Evolutionary conservation across 2,888 invertebrate species (phyloP), one percentile per base, ranked within the genome.

Genomic region (Nephrocerus scutellatus): DNA sequence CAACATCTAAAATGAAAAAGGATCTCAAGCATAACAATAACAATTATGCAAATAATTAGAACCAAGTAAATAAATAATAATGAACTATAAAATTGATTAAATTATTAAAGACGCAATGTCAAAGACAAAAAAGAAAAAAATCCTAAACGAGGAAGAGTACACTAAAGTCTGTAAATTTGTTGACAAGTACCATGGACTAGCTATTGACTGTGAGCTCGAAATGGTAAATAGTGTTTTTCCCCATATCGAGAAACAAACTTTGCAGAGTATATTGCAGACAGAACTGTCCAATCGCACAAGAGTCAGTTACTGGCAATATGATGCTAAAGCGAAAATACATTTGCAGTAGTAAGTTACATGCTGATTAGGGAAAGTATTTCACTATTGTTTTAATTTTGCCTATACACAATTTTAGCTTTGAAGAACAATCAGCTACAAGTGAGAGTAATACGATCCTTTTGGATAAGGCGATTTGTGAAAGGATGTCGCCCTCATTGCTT

Each of bases 211-310:
- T 50, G 75, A 78, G 59, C 67, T 73, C 54, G 72, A 76, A 51
- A 55, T 83, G 25, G 67, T 71, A 44, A 63, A 71, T 43, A 74
- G 73, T 45, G 38, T 43, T 8, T 82, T 76, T 57, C 70, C 71
- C 39, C 63, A 74, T 29, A 61, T 82, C 36, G 72, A 75, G 31
- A 59, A 72, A 29, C 65, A 72, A 35, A 80, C 84, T 1, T 54
- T 87, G 23, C 77, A 77, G 36, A 84, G 85, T 59, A 84, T 88
- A 50, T 61, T 84, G 40, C 75, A 77, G 18, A 70, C 76, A 29
- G 75, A 83, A 52, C 72, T 80, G 30, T 77, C 79, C 56, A 72
- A 75, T 51, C 72, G 73, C 42, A 77, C 80, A 73, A 83, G 79
- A 59, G 65, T 68, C 9, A 76, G 71, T 43, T 78, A 81, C 56